Conservation (phyloP, 2,888 invertebrate species). For the Trimorus sp. region DNA sequence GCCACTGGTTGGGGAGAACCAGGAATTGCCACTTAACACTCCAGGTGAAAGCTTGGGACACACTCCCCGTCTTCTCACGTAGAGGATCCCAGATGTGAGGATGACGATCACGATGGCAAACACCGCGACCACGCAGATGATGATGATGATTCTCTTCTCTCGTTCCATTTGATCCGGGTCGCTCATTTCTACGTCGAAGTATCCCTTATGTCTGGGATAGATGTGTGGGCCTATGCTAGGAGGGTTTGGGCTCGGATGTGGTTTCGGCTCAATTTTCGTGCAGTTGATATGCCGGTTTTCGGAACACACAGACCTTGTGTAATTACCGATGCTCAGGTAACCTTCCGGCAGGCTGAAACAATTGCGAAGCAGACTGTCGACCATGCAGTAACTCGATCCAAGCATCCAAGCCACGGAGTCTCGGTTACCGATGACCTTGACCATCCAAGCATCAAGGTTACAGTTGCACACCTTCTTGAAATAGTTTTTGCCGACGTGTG, state of each 20-base stretch:
- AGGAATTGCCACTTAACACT: constrained; percentile 72
- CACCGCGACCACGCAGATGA: constrained; percentile 77
- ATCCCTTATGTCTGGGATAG: constrained; percentile 77
- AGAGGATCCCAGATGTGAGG: constrained; percentile 76
- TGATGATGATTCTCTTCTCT: constrained; percentile 78
- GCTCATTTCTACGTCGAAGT: constrained; percentile 79
- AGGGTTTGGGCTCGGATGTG: constrained; percentile 75
- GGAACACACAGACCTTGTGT: constrained; percentile 84
- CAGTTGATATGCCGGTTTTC: constrained; percentile 83
- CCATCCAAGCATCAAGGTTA: constrained; percentile 84
- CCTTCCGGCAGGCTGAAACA: constrained; percentile 87
- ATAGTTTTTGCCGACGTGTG: constrained; percentile 84
- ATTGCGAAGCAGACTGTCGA: constrained; percentile 83
- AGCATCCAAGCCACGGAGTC: constrained; percentile 81
- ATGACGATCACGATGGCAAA: constrained; percentile 76
- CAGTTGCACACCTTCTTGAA: constrained; percentile 86
- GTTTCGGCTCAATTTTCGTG: constrained; percentile 82
- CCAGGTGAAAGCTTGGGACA: constrained; percentile 78
- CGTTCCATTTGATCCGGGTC: constrained; percentile 78
- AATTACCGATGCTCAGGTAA: constrained; percentile 85
- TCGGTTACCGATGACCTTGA: constrained; percentile 82
- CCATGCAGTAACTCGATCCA: constrained; percentile 85
- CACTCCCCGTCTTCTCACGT: constrained; percentile 78
- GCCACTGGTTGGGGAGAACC: constrained; percentile 76
- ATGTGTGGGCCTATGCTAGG: constrained; percentile 79